These are phyloP conservation scores for Druon quercuslanigerum DNA, from an alignment of 1,140 invertebrate species.

Conservation along the genomic window DNA sequence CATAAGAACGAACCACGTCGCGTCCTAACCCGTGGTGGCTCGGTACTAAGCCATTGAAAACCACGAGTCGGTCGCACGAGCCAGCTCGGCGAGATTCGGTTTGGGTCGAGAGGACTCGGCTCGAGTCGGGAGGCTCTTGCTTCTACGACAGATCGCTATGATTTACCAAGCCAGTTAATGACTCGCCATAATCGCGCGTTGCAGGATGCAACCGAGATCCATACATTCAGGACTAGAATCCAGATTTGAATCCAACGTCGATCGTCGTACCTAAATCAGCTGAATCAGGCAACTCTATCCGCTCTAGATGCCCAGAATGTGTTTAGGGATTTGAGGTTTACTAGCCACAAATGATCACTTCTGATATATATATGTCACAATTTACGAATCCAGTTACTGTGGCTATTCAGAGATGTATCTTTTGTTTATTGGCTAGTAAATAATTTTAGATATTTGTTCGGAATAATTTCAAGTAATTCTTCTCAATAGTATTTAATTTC, in stretches of 20 bases:
- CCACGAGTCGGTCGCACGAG: slow-evolving; percentile 54
- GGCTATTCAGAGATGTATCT: no score
- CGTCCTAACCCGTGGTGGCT: slow-evolving; percentile 67
- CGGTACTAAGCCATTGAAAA: slow-evolving; percentile 70
- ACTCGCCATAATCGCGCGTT: slow-evolving; percentile 53
- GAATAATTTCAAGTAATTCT: no score
- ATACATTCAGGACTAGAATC: slow-evolving; percentile 24
- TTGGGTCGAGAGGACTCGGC: slow-evolving; percentile 47
- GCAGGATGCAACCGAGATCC: slow-evolving; percentile 21
- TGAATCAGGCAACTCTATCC: not conserved
- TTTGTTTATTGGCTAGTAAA: no score
- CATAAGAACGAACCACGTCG: slow-evolving; percentile 48
- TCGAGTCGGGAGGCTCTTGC: not conserved
- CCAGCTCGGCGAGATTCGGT: slow-evolving; percentile 56
- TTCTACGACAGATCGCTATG: slow-evolving; percentile 49
- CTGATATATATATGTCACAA: not conserved
- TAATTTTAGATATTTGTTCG: no score
- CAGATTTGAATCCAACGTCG: slow-evolving; percentile 19
- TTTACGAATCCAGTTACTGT: no score
- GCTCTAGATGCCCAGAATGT: slow-evolving; percentile 25
- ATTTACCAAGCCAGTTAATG: slow-evolving; percentile 65
- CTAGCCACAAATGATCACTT: not conserved
- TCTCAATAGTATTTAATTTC: no score
- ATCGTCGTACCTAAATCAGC: slow-evolving; percentile 18
- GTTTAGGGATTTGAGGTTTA: not conserved